Conservation (phyloP, 1,140 invertebrate species). For the Rhyacophila brunnea region DNA sequence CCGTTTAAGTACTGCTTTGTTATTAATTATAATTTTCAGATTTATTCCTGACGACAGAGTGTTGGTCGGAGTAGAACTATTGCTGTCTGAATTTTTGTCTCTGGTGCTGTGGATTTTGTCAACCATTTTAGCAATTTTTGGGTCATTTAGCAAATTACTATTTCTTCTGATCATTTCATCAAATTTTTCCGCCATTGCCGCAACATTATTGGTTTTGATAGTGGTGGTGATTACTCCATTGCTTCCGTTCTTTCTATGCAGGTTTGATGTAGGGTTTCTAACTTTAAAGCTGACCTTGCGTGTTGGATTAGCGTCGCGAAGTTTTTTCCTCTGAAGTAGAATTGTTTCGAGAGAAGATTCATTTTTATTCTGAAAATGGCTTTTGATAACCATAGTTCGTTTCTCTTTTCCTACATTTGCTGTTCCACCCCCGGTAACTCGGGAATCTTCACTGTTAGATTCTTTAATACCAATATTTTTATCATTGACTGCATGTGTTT, state of each 20-base stretch:
- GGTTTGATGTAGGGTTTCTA: slow-evolving; percentile 43
- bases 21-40: slow-evolving; percentile 49
- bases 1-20: slow-evolving; percentile 43
- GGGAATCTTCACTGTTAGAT: slow-evolving; percentile 46
- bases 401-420: slow-evolving; percentile 36
- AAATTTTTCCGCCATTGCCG: slow-evolving; percentile 57
- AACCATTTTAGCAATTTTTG: slow-evolving; percentile 47
- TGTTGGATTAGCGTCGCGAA: slow-evolving; percentile 38
- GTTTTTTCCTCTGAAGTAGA: slow-evolving; percentile 39
- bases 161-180: slow-evolving; percentile 52
- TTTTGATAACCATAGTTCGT: not conserved
- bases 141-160: slow-evolving; percentile 41
- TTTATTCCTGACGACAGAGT: slow-evolving; percentile 50
- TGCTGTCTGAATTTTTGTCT: slow-evolving; percentile 41
- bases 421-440: slow-evolving; percentile 51
- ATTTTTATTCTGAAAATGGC: slow-evolving; percentile 9
- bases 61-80: slow-evolving; percentile 48
- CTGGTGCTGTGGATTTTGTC: slow-evolving; percentile 41
- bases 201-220: slow-evolving; percentile 53
- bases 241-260: slow-evolving; percentile 43
- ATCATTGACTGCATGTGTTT: not conserved
- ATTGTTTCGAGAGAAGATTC: slow-evolving; percentile 3
- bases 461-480: slow-evolving; percentile 4
- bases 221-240: slow-evolving; percentile 45
- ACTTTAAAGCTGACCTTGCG: slow-evolving; percentile 56